Conservation (phyloP, 2,888 invertebrate genomes). For the Clepsis dumicolana region DNA sequence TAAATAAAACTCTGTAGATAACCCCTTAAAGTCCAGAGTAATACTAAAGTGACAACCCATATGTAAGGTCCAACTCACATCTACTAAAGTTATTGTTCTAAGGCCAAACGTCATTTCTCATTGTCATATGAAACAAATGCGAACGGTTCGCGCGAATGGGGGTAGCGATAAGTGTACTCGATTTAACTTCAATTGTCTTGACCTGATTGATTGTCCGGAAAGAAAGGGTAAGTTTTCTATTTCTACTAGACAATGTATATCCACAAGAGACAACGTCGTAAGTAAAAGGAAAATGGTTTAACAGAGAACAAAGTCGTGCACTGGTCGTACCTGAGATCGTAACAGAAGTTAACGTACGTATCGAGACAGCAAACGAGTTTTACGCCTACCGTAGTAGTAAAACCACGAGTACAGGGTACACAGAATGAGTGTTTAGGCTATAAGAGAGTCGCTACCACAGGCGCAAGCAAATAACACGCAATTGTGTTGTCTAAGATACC, state of each 20-base stretch:
- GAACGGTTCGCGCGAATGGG: conserved; percentile 53
- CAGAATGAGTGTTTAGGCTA: not conserved
- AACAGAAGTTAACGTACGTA: conserved; percentile 20
- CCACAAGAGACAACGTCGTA: not conserved
- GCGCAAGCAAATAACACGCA: conserved; percentile 27
- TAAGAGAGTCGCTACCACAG: conserved; percentile 18
- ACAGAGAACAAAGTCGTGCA: not conserved
- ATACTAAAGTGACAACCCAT: conserved; percentile 20
- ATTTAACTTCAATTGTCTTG: conserved; percentile 62
- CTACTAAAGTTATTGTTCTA: conserved; percentile 79
- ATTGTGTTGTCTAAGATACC: conserved; percentile 34
- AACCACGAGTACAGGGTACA: conserved; percentile 6
- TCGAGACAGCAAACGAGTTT: conserved; percentile 19
- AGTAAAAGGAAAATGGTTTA: not conserved
- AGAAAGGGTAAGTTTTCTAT: conserved; percentile 21
- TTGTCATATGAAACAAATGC: conserved; percentile 73
- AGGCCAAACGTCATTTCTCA: conserved; percentile 79
- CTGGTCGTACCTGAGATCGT: conserved; percentile 20
- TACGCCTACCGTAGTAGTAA: conserved; percentile 38
- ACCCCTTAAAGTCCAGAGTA: conserved; percentile 32
- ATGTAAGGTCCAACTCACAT: conserved; percentile 21
- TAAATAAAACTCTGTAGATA: conserved; percentile 33
- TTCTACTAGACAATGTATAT: not conserved
- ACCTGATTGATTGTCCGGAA: conserved; percentile 34
- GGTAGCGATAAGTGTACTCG: conserved; percentile 71